Evolutionary conservation across 1,140 invertebrate genomes (phyloP), one percentile per base, ranked within the genome.

Genomic region (Rhopalosiphum maidis): DNA sequence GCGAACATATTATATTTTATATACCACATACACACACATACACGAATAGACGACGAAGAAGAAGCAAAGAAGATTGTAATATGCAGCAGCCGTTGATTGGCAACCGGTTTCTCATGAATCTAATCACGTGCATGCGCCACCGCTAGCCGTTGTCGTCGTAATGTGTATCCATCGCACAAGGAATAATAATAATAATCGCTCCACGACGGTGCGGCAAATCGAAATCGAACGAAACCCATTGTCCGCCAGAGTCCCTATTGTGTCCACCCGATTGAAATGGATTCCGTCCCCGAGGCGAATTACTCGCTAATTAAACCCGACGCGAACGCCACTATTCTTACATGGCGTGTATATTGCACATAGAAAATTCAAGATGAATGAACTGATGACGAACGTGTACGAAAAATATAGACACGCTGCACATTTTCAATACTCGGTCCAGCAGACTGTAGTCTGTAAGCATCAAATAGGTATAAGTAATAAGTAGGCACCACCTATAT

Each of bases 221-320:
- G 90, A 91, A 91, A 91, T 91, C 91, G 91, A 92, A 89, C 88
- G 88, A 55, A 89, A 92, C 91, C 22, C 91, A 92, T 92, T 92
- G 91, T 92, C 60, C 91, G 46, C 43, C 35, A 37, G 55, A 41
- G 82, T 41, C n/a, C 91, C 91, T 55, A 93, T 93, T 93, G 91
- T 93, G 91, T 43, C 91, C 91, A 30, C 21, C 91, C 77, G 91
- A 92, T 83, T 54, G 91, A 92, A 85, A 93, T 43, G 82, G 82
- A 93, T 85, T 83, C 46, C 77, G 91, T 83, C 91, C 91, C 77
- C 91, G 77, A 93, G 91, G 91, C 91, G 91, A 93, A 93, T 86
- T 86, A 86, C 48, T 55, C 82, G 91, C 82, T 93, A 86, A 93
- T 93, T 86, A 86, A 93, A 86, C 48, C 35, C 4, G 43, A 85